These are phyloP conservation scores for Clanis bilineata DNA, from an alignment of 2,888 invertebrate species.

Conservation along the genomic window DNA sequence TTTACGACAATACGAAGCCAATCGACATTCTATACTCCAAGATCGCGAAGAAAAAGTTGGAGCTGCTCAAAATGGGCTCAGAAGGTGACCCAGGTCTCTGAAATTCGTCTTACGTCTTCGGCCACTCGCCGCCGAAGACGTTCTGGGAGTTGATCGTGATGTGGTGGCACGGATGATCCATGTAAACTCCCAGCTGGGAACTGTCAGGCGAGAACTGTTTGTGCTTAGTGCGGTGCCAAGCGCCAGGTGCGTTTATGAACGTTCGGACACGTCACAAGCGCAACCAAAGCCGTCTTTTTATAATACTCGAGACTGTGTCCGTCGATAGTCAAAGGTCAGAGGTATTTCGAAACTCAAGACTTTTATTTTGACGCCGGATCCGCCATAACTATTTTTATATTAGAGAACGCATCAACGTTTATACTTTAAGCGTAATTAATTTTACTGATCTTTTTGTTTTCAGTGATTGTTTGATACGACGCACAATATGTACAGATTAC, in stretches of 20 bases:
- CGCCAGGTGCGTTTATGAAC: constrained; percentile 69
- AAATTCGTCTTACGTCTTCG: constrained; percentile 86
- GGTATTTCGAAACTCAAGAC: constrained; percentile 53
- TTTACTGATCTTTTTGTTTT: constrained; percentile 54
- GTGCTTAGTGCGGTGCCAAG: constrained; percentile 78
- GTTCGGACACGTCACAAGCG: constrained; percentile 59
- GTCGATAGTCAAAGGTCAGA: constrained; percentile 63
- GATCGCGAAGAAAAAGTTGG: constrained; percentile 94
- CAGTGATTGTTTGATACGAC: constrained; percentile 73
- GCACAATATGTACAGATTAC: constrained; percentile 77
- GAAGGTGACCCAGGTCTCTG: constrained; percentile 86
- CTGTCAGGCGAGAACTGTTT: constrained; percentile 71
- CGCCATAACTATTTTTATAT: constrained; percentile 76
- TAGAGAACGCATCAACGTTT: constrained; percentile 63
- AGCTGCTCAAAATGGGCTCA: constrained; percentile 93
- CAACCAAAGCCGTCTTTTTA: constrained; percentile 77
- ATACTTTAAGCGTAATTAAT: constrained; percentile 52
- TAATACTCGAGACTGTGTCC: constrained; percentile 69
- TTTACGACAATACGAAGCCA: constrained; percentile 94
- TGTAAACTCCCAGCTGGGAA: constrained; percentile 71
- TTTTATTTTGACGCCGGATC: constrained; percentile 63
- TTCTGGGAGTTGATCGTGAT: constrained; percentile 82
- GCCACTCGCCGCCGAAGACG: constrained; percentile 86
- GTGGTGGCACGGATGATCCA: constrained; percentile 82
- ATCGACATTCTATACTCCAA: constrained; percentile 95